phyloP scores from a whole-genome alignment of 2,113 vertebrate species.

The Microcebus lehilahytsara region DNA sequence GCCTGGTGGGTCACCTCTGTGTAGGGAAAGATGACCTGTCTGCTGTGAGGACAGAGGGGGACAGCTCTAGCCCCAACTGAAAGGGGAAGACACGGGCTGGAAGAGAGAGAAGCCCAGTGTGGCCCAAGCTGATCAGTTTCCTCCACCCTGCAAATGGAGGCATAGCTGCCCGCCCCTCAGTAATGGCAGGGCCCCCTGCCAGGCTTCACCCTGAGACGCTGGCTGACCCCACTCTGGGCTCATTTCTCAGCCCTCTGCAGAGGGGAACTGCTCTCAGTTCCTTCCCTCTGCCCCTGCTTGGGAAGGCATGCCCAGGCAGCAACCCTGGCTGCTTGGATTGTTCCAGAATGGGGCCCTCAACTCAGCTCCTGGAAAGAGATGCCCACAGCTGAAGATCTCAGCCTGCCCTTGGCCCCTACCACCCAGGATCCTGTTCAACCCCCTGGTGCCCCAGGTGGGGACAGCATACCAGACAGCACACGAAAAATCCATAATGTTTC shows the following conservation, averaged over 20 bases:
- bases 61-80: not conserved
- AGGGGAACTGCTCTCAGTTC: no score
- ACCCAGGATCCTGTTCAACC: not conserved
- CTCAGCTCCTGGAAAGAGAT: not conserved
- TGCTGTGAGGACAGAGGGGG: not conserved
- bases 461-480: not conserved
- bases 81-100: not conserved
- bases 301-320: not conserved
- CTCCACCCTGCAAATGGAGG: no score
- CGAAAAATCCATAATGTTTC: not conserved
- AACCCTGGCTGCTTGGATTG: not conserved
- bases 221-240: not conserved
- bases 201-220: not conserved
- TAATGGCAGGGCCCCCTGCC: no score
- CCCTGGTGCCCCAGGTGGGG: fast-evolving
- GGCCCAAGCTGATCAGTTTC: no score
- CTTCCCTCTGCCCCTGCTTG: no score
- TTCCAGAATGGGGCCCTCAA: not conserved
- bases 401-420: no score
- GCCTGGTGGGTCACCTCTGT: not conserved
- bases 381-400: not conserved
- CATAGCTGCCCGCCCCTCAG: no score
- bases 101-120: not conserved
- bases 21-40: not conserved
- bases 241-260: not conserved